These are phyloP conservation scores for Meloe dianella DNA, from an alignment of 2,888 invertebrate species.

Conservation along the genomic window DNA sequence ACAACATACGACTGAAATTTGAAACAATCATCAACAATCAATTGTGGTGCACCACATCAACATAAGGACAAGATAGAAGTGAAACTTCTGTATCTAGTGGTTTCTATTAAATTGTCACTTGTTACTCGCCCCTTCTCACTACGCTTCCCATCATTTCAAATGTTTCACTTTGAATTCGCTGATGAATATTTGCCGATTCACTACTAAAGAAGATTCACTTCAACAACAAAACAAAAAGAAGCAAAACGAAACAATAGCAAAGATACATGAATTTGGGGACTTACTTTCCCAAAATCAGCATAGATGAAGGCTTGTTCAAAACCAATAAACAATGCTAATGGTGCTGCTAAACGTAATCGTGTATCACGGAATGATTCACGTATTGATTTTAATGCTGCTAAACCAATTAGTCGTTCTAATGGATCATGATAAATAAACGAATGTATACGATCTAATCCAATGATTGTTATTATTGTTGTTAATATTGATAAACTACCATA, in stretches of 20 bases:
- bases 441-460: slow-evolving; percentile 62
- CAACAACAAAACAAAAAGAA: too few species aligned
- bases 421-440: slow-evolving; percentile 66
- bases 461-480: slow-evolving; percentile 54
- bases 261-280: neutral
- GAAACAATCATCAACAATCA: neutral
- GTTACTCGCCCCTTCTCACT: too few species aligned
- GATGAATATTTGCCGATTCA: too few species aligned
- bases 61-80: too few species aligned
- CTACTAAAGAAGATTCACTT: too few species aligned
- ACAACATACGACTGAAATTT: slow-evolving; percentile 78
- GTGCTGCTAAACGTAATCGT: slow-evolving; percentile 72
- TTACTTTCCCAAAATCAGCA: slow-evolving; percentile 80
- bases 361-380: slow-evolving; percentile 66
- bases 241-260: too few species aligned
- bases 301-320: slow-evolving; percentile 85
- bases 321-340: slow-evolving; percentile 81
- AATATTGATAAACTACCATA: slow-evolving; percentile 59
- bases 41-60: too few species aligned
- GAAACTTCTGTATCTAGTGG: too few species aligned
- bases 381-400: slow-evolving; percentile 61
- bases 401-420: slow-evolving; percentile 57
- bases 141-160: too few species aligned
- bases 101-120: too few species aligned
- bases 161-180: too few species aligned